Evolutionary conservation across 2,113 vertebrate genomes (phyloP).

Genomic region (Marcusenius ussheri): DNA sequence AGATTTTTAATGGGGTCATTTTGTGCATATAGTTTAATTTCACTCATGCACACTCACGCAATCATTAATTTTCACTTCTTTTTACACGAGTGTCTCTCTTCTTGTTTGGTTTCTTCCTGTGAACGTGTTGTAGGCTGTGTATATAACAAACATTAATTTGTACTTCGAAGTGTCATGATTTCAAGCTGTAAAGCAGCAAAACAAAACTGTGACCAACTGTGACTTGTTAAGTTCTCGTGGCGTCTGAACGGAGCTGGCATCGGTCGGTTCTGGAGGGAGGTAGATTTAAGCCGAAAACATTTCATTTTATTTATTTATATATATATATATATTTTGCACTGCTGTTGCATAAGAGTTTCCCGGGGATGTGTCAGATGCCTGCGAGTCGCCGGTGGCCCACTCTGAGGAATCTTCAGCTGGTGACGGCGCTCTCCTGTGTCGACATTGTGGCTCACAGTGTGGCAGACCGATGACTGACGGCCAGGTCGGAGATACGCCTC

Average conservation of each 20-base stretch:
- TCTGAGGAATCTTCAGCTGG: not conserved
- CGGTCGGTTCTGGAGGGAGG: not conserved
- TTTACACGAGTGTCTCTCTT: not conserved
- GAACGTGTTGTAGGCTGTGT: not conserved
- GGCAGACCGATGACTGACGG: not conserved
- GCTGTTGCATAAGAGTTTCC: not conserved
- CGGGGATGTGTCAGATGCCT: not conserved
- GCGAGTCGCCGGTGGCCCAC: not conserved
- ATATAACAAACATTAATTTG: slow-evolving; percentile 8
- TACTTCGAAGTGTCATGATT: slow-evolving; percentile 4
- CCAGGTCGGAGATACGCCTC: not conserved
- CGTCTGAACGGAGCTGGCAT: not conserved
- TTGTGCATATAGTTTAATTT: not conserved
- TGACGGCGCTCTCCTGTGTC: not conserved
- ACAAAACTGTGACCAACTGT: slow-evolving; percentile 1
- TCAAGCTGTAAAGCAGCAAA: slow-evolving; percentile 1
- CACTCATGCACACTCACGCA: not conserved
- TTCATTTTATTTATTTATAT: not conserved
- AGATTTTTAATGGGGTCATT: not conserved
- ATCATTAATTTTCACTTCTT: not conserved
- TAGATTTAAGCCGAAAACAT: not conserved
- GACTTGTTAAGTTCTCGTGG: not conserved
- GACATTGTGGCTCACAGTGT: not conserved
- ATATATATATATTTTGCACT: not conserved
- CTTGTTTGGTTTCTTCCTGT: not conserved